These are phyloP conservation scores for Aviceda subcristata DNA, from an alignment of 2,113 vertebrate species.

Conservation along the genomic window DNA sequence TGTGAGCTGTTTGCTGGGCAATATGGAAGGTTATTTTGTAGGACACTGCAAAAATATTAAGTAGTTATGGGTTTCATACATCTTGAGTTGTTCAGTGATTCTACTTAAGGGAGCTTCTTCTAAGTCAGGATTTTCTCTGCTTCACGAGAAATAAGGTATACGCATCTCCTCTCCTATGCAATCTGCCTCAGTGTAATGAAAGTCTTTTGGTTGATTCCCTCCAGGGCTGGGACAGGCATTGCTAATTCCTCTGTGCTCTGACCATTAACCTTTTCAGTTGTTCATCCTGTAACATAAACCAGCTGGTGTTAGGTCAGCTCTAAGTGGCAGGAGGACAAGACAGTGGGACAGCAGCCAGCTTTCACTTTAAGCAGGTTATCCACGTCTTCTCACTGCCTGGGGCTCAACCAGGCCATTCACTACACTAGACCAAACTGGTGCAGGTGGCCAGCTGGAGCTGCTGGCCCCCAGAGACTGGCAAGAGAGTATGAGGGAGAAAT, in stretches of 20 bases:
- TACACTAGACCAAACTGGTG: neutral
- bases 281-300: neutral
- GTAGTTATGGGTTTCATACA: neutral
- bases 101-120: neutral
- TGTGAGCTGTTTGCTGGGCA: neutral
- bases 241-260: neutral
- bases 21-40: neutral
- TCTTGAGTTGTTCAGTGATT: neutral
- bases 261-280: neutral
- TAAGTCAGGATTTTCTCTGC: neutral
- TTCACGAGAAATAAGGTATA: neutral
- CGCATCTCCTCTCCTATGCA: neutral
- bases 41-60: neutral
- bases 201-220: neutral
- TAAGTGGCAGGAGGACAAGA: neutral
- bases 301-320: neutral
- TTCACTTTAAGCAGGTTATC: neutral
- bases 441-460: neutral
- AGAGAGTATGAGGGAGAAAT: neutral
- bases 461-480: neutral
- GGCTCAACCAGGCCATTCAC: neutral
- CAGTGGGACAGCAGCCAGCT: neutral
- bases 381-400: neutral
- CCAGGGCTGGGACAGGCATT: neutral
- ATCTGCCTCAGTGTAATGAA: neutral